phyloP scores from a whole-genome alignment of 2,113 vertebrate genomes.

The Romanogobio albipinnatus region DNA sequence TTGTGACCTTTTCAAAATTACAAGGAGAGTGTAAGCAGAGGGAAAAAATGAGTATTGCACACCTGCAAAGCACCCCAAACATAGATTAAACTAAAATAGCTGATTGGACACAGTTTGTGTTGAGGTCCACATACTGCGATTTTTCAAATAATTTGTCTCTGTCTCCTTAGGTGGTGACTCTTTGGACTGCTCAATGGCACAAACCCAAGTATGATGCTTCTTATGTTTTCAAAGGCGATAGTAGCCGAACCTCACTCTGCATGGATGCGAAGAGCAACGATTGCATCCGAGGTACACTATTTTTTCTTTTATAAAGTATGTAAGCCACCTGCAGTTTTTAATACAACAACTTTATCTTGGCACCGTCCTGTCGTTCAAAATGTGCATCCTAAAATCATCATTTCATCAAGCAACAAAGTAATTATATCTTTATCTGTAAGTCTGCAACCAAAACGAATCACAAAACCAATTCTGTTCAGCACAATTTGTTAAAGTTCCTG shows the following conservation, averaged over 20 bases:
- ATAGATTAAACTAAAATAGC: constrained; percentile 42
- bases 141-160: constrained; percentile 32
- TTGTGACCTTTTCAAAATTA: constrained; percentile 32
- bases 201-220: constrained; percentile 16
- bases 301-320: constrained; percentile 19
- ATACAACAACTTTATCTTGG: neutral
- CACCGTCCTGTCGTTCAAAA: neutral
- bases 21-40: constrained; percentile 6
- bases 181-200: constrained; percentile 16
- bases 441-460: constrained; percentile 10
- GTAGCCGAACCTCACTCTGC: constrained; percentile 11
- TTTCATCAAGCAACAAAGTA: neutral
- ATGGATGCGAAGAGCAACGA: neutral
- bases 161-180: constrained; percentile 40
- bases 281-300: neutral
- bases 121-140: neutral
- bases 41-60: neutral
- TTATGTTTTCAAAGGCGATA: constrained; percentile 37
- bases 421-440: constrained; percentile 5
- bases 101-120: constrained; percentile 44
- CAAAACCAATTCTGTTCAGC: constrained; percentile 18
- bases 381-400: constrained; percentile 7
- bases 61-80: constrained; percentile 24
- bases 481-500: constrained; percentile 34
- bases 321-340: constrained; percentile 6